These are phyloP conservation scores for Pangasius macronema DNA, from an alignment of 2,797 vertebrate species.

Conservation along the genomic window DNA sequence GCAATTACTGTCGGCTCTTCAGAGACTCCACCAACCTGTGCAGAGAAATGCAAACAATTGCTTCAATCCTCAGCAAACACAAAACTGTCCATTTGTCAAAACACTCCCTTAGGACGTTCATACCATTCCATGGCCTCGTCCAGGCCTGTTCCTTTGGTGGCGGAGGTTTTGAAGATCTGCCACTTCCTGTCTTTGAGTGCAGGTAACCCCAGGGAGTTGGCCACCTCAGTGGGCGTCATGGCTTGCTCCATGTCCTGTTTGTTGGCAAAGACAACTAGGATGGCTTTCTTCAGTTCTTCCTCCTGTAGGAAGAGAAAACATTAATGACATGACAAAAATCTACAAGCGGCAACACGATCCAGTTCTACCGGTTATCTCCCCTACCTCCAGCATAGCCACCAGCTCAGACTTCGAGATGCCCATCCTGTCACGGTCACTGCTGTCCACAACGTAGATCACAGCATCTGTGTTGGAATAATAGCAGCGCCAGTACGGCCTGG, in stretches of 20 bases:
- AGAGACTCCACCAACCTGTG: constrained; percentile 90
- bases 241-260: constrained; percentile 99
- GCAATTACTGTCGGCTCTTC: constrained; percentile 91
- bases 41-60: constrained; percentile 27
- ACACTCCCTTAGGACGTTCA: constrained; percentile 39
- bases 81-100: neutral
- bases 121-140: constrained; percentile 99
- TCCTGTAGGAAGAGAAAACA: constrained; percentile 74
- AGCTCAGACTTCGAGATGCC: constrained; percentile 98
- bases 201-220: constrained; percentile 89
- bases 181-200: constrained; percentile 96
- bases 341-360: neutral
- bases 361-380: neutral
- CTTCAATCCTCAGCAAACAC: neutral
- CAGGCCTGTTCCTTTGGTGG: constrained; percentile 92
- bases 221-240: constrained; percentile 96
- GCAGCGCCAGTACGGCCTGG: constrained; percentile 96
- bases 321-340: neutral
- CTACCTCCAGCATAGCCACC: constrained; percentile 97
- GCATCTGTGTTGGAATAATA: constrained; percentile 99
- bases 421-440: constrained; percentile 96
- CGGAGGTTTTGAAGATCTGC: constrained; percentile 99
- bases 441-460: constrained; percentile 98
- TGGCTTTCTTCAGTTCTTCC: constrained; percentile 97
- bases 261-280: constrained; percentile 97